Base-by-base conservation (phyloP, 92 coral and sea anemone species). In the Porites cylindrica region DNA sequence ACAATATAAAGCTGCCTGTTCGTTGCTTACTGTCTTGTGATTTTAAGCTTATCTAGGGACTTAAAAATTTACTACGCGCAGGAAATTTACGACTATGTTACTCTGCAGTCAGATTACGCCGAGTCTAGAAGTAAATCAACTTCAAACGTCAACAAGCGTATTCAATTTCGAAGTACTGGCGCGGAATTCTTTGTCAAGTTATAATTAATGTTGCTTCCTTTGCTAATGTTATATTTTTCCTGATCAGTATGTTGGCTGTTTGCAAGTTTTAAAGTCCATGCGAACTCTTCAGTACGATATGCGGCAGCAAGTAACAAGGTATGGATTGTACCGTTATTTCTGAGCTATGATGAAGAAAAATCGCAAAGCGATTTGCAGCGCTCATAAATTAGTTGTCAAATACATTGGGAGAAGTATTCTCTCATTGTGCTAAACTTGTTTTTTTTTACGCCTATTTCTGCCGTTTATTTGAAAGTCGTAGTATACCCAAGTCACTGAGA, bases 231-330 rank as follows among this genome's bases (percentile, higher is more conserved):
- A 51, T 77, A 23, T 38, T 47, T 29, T 85, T 73, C 67, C 53
- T 64, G 82, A 77, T n/a, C 77, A 95, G 98, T 97, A 95, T 87
- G 94, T 95, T 23, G 99, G 99, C 14, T 95, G 99, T 71, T 85
- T 97, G 70, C 93, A 91, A 76, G 99, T 97, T 17, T 86, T 96
- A 66, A 97, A 95, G 84, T 97, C 99, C 29, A 97, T 97, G 99
- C 90, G 99, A 80, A 95, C 98, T 7, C 96, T 97, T 51, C 99
- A 91, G 80, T 97, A 97, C 67, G 99, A 97, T 24, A 79, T 93
- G 88, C 92, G 99, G 66, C 99, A 97, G 51, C 99, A 95, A 85
- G 98, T 95, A 23, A 96, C 99, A 77, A 93, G 97, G 99, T 96
- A 75, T 20, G 47, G 11, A 29, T 38, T 12, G 9, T 32, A 12